Conservation (phyloP, 2,888 invertebrate species). For the Halictus ligatus region DNA sequence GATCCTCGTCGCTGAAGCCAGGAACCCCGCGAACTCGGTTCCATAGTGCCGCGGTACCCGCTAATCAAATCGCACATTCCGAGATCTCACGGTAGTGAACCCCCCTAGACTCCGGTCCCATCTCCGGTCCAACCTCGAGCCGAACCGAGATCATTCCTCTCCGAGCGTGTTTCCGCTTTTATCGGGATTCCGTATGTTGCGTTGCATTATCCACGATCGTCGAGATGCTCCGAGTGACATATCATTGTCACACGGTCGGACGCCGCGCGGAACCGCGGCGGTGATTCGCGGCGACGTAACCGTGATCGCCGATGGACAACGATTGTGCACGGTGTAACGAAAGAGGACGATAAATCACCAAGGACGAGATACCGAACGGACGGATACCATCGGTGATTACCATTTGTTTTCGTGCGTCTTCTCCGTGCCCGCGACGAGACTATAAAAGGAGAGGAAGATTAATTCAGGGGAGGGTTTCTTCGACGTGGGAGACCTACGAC, state of each 20-base stretch:
- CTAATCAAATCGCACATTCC: conserved; percentile 74
- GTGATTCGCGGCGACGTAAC: not conserved
- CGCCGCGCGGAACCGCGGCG: not conserved
- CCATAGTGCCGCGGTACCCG: conserved; percentile 71
- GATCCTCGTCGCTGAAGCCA: conserved; percentile 64
- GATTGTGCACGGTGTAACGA: not conserved
- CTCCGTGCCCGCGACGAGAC: not conserved
- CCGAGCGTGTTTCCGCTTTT: not conserved
- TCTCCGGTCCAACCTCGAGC: not conserved
- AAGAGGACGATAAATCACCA: not conserved
- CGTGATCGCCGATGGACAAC: not conserved
- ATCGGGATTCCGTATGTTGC: not conserved
- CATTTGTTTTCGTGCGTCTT: conserved; percentile 9
- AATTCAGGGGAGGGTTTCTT: conserved; percentile 18
- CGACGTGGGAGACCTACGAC: conserved; percentile 24
- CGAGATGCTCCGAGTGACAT: not conserved
- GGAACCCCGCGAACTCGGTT: conserved; percentile 64
- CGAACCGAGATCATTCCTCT: not conserved
- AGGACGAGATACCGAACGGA: not conserved
- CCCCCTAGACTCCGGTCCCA: not conserved
- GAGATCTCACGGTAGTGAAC: conserved; percentile 53
- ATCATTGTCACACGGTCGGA: not conserved
- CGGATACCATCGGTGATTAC: conserved; percentile 1
- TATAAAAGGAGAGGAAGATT: conserved; percentile 38
- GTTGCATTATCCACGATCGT: not conserved